Base-by-base conservation (phyloP, 53 echinoderm and acorn worm genomes). In the Mesocentrotus franciscanus region DNA sequence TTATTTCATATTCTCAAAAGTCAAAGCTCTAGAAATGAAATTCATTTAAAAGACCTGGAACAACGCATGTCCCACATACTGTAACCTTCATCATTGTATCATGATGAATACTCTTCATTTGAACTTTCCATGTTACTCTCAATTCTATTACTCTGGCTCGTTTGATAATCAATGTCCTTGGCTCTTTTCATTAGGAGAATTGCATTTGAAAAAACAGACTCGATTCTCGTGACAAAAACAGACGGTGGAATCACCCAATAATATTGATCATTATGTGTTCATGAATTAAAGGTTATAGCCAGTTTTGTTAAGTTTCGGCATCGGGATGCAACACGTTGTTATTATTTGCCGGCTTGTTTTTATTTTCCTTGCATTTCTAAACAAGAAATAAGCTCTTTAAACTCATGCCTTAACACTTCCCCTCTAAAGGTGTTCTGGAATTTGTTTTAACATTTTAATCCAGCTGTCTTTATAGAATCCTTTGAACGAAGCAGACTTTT, bases 101-200 rank as follows among this genome's bases (percentile, higher is more conserved):
- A 81, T 20, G 42, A 81, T 81, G 35, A 81, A 81, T 81, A 81
- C 72, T 72, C 36, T 9, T 42, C 81, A 39, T 42, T 20, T 81
- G 81, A 81, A 81, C 81, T 81, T 81, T 81, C 36, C 81, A 81
- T 81, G 81, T 81, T 76, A 76, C 33, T 32, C 4, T 76, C 30
- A 33, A 76, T 76, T 76, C 13, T 76, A 76, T 76, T 76, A 33
- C 30, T 10, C 30, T 76, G 30, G 13, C 81, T 81, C 81, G 81
- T 42, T 22, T 81, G 81, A 42, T 81, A 81, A 81, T 81, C 81
- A 39, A 39, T 81, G 81, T 81, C 81, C 81, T 81, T 81, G 81
- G 81, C 81, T 81, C 36, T 76, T 76, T 76, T 76, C 76, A 76
- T 30, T 76, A 0, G 12, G 76, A 64, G 64, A 64, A 76, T 76